Conservation (phyloP, 35 echinoderm and acorn worm genomes). For the Holothuria glaberrima region DNA sequence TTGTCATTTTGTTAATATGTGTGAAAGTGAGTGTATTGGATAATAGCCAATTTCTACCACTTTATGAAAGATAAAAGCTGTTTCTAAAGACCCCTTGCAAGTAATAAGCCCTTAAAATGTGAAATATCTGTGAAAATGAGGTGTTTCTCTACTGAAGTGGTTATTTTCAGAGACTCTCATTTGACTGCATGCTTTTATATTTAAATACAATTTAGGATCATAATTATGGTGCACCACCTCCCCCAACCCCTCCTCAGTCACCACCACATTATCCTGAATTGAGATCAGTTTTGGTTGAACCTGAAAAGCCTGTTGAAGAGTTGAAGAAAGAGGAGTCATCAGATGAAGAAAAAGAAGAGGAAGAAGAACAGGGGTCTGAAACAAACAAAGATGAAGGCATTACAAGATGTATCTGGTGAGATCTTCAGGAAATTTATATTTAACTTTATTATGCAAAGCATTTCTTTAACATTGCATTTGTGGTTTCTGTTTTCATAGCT, state of each 20-base stretch:
- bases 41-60: too few species aligned
- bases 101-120: too few species aligned
- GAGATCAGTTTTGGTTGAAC: constrained; percentile 11
- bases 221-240: constrained; percentile 95
- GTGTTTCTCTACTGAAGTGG: too few species aligned
- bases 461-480: too few species aligned
- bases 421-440: not conserved
- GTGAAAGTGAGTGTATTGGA: too few species aligned
- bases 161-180: not conserved
- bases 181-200: not conserved
- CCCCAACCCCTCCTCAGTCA: constrained; percentile 94
- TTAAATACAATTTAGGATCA: constrained; percentile 65
- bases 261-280: constrained; percentile 62
- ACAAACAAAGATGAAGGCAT: constrained; percentile 86
- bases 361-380: constrained; percentile 5
- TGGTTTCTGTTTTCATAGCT: too few species aligned
- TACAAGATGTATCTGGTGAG: constrained; percentile 97
- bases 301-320: constrained; percentile 28
- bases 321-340: constrained; percentile 22
- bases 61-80: too few species aligned
- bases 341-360: constrained; percentile 37
- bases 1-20: too few species aligned
- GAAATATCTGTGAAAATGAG: too few species aligned
- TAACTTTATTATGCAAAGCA: too few species aligned
- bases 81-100: too few species aligned